These are phyloP conservation scores for Agrotis segetum DNA, from an alignment of 2,888 invertebrate species.

Conservation along the genomic window DNA sequence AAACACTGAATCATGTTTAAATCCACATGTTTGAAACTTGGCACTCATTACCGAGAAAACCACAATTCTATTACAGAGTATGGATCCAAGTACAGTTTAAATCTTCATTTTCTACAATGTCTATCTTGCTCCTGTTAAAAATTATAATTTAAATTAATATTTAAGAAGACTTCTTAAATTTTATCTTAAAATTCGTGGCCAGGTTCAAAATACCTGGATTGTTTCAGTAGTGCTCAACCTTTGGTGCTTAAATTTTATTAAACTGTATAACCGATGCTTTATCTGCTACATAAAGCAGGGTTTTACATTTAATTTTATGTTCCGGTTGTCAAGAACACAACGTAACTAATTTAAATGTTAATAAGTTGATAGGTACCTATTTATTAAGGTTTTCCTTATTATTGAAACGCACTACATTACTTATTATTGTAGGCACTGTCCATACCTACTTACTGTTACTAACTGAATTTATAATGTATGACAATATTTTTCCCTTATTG, in stretches of 20 bases:
- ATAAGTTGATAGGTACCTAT: neutral
- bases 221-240: no score
- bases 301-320: neutral
- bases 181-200: no score
- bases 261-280: neutral
- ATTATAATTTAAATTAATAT: neutral
- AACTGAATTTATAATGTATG: neutral
- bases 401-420: neutral
- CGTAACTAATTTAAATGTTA: slow-evolving; percentile 7
- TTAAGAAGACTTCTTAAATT: no score
- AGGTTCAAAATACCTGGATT: no score
- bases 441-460: neutral
- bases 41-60: neutral
- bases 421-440: neutral
- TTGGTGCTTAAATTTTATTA: no score
- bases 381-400: neutral
- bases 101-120: neutral
- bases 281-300: neutral
- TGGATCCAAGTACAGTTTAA: neutral
- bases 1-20: slow-evolving; percentile 16
- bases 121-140: neutral
- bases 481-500: no score
- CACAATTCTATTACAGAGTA: neutral
- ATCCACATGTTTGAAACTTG: slow-evolving; percentile 4
- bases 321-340: neutral